Percentiles rank a stretch among this genome's conserved stretches.
Conservation (phyloP, 2,888 invertebrate species). For the Cryptocephalus moraei region DNA sequence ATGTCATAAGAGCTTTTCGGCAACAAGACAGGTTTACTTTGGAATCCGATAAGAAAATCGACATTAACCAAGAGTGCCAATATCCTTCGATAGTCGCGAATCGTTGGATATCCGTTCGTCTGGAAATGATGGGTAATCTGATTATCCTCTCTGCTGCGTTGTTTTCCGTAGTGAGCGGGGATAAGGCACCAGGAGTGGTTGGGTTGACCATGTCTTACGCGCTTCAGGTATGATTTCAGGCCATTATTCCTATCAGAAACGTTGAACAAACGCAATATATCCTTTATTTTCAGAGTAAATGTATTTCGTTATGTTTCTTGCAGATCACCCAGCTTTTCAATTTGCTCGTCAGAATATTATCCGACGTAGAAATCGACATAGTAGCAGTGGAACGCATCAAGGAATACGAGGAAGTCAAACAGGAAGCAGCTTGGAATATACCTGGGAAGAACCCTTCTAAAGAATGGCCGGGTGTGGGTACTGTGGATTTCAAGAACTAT, state of each 20-base stretch:
- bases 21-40: constrained; percentile 71
- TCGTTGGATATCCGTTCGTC: constrained; percentile 87
- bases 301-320: neutral
- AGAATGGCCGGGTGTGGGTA: constrained; percentile 75
- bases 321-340: constrained; percentile 91
- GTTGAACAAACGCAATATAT: no score
- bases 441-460: constrained; percentile 48
- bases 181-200: constrained; percentile 65
- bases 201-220: constrained; percentile 86
- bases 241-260: no score
- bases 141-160: constrained; percentile 90
- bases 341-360: constrained; percentile 92
- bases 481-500: constrained; percentile 69
- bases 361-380: constrained; percentile 94
- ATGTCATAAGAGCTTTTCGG: constrained; percentile 77
- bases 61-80: constrained; percentile 85
- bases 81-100: constrained; percentile 89
- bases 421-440: constrained; percentile 71
- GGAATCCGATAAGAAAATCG: constrained; percentile 82
- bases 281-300: no score
- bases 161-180: constrained; percentile 76
- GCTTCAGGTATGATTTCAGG: constrained; percentile 50
- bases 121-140: constrained; percentile 93
- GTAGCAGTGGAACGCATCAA: constrained; percentile 94
- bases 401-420: constrained; percentile 81